phyloP scores from a whole-genome alignment of 2,888 invertebrate species.

The Apotomis betuletana region DNA sequence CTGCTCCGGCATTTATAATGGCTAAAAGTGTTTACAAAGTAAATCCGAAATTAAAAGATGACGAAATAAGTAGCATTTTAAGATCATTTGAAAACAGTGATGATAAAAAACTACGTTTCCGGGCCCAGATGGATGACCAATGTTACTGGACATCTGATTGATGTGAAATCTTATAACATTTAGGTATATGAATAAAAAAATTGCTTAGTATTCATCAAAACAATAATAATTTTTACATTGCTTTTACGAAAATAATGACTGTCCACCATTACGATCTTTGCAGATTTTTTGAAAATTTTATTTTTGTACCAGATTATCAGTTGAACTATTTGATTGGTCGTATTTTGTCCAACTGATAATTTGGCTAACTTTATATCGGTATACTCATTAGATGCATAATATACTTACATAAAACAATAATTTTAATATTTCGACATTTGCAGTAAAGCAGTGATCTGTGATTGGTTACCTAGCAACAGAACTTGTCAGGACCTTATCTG shows the following conservation, averaged over 20 bases:
- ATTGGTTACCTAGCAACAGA: slow-evolving; percentile 10
- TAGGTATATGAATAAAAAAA: too few species aligned
- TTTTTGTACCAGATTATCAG: too few species aligned
- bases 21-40: neutral
- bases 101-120: neutral
- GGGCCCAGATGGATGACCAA: neutral
- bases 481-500: neutral
- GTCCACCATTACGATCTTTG: too few species aligned
- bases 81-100: neutral
- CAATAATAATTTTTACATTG: too few species aligned
- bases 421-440: neutral
- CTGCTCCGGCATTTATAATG: neutral
- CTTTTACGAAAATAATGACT: too few species aligned
- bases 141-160: too few species aligned
- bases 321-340: too few species aligned
- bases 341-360: too few species aligned
- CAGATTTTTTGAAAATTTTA: too few species aligned
- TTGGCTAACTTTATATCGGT: too few species aligned
- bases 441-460: neutral
- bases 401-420: neutral
- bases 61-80: neutral
- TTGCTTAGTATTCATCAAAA: too few species aligned
- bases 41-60: neutral
- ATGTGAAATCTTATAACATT: too few species aligned
- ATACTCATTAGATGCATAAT: neutral